These are phyloP conservation scores for Drosophila simulans DNA, from an alignment of 1,140 invertebrate species.

Conservation along the genomic window DNA sequence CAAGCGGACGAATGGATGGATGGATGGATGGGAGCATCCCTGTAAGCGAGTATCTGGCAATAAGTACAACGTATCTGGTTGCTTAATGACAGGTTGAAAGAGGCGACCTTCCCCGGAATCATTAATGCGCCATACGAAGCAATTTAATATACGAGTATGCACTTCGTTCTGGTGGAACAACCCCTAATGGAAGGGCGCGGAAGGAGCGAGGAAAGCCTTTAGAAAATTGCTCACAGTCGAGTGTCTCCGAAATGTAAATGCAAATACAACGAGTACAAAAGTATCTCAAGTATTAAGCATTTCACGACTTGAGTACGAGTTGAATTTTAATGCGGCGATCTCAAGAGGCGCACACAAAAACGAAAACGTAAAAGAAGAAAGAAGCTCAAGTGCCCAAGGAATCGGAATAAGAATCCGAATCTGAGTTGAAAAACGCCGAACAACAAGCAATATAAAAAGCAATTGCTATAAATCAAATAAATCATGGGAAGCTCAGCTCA, in stretches of 20 bases:
- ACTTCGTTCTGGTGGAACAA: conserved; percentile 31
- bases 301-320: conserved; percentile 65
- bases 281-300: conserved; percentile 75
- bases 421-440: conserved; percentile 37
- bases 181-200: conserved; percentile 55
- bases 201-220: conserved; percentile 47
- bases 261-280: conserved; percentile 67
- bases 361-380: conserved; percentile 21
- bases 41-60: conserved; percentile 9
- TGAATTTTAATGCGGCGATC: conserved; percentile 73
- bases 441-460: conserved; percentile 54
- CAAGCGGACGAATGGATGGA: conserved; percentile 2
- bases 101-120: conserved; percentile 18
- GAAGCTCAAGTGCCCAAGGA: conserved; percentile 40
- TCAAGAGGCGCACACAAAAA: conserved; percentile 39
- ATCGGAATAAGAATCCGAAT: conserved; percentile 33
- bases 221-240: conserved; percentile 41
- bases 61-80: conserved; percentile 28
- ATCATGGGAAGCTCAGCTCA: conserved; percentile 32
- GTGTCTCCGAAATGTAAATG: conserved; percentile 52
- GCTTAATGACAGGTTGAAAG: conserved; percentile 69
- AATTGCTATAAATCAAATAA: conserved; percentile 74
- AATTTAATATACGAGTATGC: conserved; percentile 66
- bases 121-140: conserved; percentile 72
- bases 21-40: not conserved